Conservation (phyloP, 2,797 vertebrate species). For the Corythornis leucogaster region DNA sequence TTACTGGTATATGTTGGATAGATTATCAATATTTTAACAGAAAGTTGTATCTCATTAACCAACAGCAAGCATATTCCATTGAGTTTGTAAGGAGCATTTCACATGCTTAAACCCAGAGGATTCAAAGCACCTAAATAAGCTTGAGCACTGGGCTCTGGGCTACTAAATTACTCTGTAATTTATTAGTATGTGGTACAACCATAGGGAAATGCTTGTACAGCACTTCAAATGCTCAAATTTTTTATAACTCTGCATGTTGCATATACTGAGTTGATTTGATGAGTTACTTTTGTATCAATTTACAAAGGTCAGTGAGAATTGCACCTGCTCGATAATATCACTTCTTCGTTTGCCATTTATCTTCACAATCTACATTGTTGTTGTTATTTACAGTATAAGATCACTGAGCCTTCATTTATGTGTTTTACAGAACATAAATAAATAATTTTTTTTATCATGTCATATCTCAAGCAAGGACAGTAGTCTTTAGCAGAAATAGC, state of each 20-base stretch:
- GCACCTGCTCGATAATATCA: background rate
- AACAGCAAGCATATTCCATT: background rate
- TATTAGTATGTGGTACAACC: background rate
- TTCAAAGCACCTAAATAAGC: background rate
- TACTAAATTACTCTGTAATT: background rate
- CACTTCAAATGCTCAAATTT: background rate
- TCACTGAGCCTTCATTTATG: background rate
- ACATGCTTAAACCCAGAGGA: background rate
- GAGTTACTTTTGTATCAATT: background rate
- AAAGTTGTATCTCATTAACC: background rate
- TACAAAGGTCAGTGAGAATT: background rate
- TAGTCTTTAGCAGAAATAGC: constrained; percentile 24
- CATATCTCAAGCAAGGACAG: background rate
- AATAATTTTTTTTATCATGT: constrained; percentile 9
- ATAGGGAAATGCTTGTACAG: background rate
- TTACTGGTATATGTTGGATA: background rate
- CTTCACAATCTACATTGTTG: background rate
- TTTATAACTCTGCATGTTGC: background rate
- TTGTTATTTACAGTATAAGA: background rate
- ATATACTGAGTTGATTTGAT: background rate
- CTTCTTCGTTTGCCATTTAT: background rate
- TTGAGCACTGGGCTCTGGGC: background rate
- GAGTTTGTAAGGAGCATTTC: background rate
- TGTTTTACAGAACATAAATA: background rate
- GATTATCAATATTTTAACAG: background rate